A percentile compares a stretch with the other conserved stretches of the same genome.
phyloP scores from a whole-genome alignment of 1,140 invertebrate species.

The Arion vulgaris region DNA sequence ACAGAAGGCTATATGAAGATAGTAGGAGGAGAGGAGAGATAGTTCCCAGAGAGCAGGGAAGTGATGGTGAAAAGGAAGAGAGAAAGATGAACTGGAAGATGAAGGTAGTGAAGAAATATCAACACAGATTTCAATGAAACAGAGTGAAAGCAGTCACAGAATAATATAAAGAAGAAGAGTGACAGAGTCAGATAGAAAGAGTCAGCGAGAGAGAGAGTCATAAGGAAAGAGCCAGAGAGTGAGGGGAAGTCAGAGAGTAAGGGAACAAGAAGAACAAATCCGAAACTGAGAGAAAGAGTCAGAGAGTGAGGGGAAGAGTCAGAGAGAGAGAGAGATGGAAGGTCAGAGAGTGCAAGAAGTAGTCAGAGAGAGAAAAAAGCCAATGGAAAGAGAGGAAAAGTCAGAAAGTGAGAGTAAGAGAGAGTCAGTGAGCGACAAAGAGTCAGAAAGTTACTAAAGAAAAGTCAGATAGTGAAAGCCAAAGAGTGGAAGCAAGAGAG shows the following conservation, averaged over 20 bases:
- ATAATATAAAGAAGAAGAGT: no score
- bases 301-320: slow-evolving; percentile 11
- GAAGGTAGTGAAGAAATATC: background rate
- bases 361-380: slow-evolving; percentile 12
- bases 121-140: no score
- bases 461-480: background rate
- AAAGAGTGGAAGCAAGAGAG: slow-evolving; percentile 5
- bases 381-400: background rate
- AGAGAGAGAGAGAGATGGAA: slow-evolving; percentile 9
- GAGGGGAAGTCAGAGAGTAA: background rate
- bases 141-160: background rate
- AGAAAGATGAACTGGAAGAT: slow-evolving; percentile 9
- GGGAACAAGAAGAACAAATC: no score
- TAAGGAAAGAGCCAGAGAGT: background rate
- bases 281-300: slow-evolving; percentile 14
- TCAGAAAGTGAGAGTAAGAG: slow-evolving; percentile 1
- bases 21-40: no score
- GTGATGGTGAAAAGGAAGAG: background rate
- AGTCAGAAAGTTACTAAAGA: background rate
- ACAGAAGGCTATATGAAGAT: no score
- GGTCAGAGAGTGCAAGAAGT: background rate
- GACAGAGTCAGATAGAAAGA: background rate
- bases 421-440: background rate
- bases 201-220: background rate
- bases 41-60: background rate